Evolutionary conservation across 2,888 invertebrate genomes (phyloP).

Genomic region (Phymatocera aterrima): DNA sequence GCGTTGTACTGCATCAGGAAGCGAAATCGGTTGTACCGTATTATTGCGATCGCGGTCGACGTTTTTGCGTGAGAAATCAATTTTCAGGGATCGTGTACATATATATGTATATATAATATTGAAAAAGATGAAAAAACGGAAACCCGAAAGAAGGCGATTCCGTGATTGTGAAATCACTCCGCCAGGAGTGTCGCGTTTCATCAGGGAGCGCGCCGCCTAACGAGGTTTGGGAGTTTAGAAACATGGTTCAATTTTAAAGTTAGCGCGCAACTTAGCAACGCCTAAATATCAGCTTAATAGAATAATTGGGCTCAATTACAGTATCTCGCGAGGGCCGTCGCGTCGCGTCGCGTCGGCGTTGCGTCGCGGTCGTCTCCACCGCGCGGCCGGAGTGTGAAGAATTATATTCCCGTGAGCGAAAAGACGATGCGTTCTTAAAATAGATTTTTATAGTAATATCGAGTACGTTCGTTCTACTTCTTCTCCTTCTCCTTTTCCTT

Average conservation of each 20-base stretch:
- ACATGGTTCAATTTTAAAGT: constrained; percentile 40
- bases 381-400: constrained; percentile 4
- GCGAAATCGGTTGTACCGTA: too few relatives aligned
- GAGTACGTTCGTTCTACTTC: constrained; percentile 1
- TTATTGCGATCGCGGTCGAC: too few relatives aligned
- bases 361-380: too few relatives aligned
- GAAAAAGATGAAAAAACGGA: neutral
- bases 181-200: neutral
- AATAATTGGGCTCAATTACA: constrained; percentile 44
- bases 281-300: constrained; percentile 44
- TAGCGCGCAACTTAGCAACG: constrained; percentile 43
- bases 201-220: constrained; percentile 4
- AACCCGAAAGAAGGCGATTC: neutral
- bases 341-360: constrained; percentile 1
- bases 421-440: constrained; percentile 32
- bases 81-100: neutral
- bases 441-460: constrained; percentile 14
- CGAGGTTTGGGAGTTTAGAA: constrained; percentile 19
- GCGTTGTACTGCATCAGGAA: too few relatives aligned
- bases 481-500: neutral
- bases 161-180: constrained; percentile 21
- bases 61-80: too few relatives aligned
- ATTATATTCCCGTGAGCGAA: constrained; percentile 24
- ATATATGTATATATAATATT: neutral
- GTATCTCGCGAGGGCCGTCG: constrained; percentile 19